Evolutionary conservation across 2,113 vertebrate genomes (phyloP).

Genomic region (Larimichthys polyactis): DNA sequence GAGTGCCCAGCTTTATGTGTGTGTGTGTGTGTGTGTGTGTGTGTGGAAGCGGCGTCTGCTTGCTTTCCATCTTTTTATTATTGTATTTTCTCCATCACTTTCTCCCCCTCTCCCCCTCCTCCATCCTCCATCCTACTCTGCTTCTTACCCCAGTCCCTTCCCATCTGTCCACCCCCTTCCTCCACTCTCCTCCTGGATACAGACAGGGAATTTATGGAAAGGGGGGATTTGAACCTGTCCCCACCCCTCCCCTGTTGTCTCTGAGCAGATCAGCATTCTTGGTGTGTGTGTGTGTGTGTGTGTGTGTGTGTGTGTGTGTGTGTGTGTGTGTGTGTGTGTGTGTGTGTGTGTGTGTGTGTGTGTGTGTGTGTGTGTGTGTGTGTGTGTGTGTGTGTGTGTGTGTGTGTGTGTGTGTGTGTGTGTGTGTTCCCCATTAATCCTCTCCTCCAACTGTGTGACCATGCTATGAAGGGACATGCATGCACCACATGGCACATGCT

Average conservation of each 20-base stretch:
- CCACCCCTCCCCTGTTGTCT: slow-evolving; percentile 47
- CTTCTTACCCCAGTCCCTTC: slow-evolving; percentile 32
- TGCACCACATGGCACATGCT: slow-evolving; percentile 42
- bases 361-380: neutral
- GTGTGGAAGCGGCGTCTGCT: neutral
- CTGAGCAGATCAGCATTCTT: slow-evolving; percentile 64
- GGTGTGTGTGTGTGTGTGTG: slow-evolving; percentile 30
- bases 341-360: slow-evolving; percentile 31
- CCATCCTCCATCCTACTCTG: slow-evolving; percentile 14
- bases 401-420: neutral
- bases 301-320: neutral
- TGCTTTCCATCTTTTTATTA: slow-evolving; percentile 32
- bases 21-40: slow-evolving; percentile 7
- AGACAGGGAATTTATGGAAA: slow-evolving; percentile 49
- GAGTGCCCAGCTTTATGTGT: slow-evolving; percentile 9
- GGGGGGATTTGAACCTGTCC: slow-evolving; percentile 43
- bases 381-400: slow-evolving; percentile 38
- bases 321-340: slow-evolving; percentile 34
- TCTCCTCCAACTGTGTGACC: slow-evolving; percentile 29
- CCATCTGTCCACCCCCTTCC: slow-evolving; percentile 39
- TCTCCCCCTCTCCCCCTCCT: neutral
- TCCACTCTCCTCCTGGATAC: slow-evolving; percentile 49
- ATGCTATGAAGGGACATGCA: slow-evolving; percentile 33
- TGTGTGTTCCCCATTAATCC: slow-evolving; percentile 62
- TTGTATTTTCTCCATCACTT: slow-evolving; percentile 25